These are phyloP conservation scores for Manis crassicaudata DNA, from an alignment of 2,797 vertebrate genomes.

Conservation along the genomic window DNA sequence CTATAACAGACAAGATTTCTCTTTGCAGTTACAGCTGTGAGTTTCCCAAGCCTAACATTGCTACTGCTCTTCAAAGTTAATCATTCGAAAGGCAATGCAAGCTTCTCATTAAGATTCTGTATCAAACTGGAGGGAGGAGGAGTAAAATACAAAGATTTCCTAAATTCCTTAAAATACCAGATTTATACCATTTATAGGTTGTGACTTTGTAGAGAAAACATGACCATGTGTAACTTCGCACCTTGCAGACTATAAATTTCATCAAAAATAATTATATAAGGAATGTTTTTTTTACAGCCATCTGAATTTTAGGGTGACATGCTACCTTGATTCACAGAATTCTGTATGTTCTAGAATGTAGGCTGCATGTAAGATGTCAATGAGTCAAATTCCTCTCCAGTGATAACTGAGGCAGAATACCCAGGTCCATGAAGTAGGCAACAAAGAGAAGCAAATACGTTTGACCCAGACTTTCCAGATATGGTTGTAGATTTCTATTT, in stretches of 20 bases:
- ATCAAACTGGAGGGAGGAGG: neutral
- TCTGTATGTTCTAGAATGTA: neutral
- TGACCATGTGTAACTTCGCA: neutral
- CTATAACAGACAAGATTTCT: neutral
- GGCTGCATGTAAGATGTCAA: neutral
- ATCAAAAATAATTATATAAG: neutral
- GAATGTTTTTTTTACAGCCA: neutral
- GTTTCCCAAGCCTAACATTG: neutral
- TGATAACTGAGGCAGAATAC: neutral
- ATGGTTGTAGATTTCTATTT: neutral
- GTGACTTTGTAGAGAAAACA: neutral
- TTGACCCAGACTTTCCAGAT: neutral
- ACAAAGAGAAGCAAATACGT: neutral
- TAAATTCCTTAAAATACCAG: neutral
- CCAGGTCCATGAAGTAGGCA: neutral
- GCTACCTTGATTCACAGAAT: neutral
- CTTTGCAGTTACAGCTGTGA: neutral
- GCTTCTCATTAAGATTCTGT: neutral
- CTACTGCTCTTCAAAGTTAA: slow-evolving; percentile 1
- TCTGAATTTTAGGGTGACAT: neutral
- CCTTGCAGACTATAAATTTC: neutral
- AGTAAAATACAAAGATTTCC: neutral
- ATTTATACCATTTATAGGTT: neutral
- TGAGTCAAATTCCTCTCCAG: neutral
- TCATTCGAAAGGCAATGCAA: neutral